phyloP scores from a whole-genome alignment of 2,888 invertebrate species.

The Melitaea athalia region DNA sequence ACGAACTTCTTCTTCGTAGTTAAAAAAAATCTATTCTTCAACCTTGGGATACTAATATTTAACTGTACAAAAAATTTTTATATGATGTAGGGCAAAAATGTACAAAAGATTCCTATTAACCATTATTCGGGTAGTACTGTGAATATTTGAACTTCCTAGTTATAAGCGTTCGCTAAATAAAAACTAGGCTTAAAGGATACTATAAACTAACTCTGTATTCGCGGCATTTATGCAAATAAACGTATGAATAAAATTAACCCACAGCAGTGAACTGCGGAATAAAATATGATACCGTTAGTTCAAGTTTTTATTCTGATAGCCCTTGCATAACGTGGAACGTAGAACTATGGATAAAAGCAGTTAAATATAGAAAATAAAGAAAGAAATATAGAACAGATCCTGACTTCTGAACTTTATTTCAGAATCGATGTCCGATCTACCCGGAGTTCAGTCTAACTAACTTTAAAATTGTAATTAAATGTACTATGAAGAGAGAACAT shows the following conservation, averaged over 20 bases:
- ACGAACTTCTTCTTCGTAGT: too few relatives aligned
- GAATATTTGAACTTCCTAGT: not conserved
- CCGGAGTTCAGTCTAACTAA: too few relatives aligned
- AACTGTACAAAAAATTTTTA: too few relatives aligned
- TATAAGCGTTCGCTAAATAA: constrained; percentile 8
- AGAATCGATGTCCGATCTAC: too few relatives aligned
- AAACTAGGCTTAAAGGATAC: constrained; percentile 19
- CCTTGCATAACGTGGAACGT: not conserved
- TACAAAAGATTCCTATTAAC: not conserved
- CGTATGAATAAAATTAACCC: constrained; percentile 27
- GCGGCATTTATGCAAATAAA: constrained; percentile 59
- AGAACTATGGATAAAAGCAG: not conserved
- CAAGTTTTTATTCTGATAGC: not conserved
- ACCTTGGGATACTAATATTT: too few relatives aligned
- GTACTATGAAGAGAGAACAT: not conserved
- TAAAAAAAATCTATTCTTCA: too few relatives aligned
- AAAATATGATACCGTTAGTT: constrained; percentile 10
- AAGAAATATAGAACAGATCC: too few relatives aligned
- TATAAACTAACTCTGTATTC: constrained; percentile 22
- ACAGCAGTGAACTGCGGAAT: constrained; percentile 19
- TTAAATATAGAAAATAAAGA: not conserved
- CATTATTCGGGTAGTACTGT: not conserved
- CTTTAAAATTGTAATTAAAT: not conserved
- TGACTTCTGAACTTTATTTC: too few relatives aligned
- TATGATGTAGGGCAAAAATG: too few relatives aligned